Conservation (phyloP, 2,888 invertebrate genomes). For the Pediacus dermestoides region DNA sequence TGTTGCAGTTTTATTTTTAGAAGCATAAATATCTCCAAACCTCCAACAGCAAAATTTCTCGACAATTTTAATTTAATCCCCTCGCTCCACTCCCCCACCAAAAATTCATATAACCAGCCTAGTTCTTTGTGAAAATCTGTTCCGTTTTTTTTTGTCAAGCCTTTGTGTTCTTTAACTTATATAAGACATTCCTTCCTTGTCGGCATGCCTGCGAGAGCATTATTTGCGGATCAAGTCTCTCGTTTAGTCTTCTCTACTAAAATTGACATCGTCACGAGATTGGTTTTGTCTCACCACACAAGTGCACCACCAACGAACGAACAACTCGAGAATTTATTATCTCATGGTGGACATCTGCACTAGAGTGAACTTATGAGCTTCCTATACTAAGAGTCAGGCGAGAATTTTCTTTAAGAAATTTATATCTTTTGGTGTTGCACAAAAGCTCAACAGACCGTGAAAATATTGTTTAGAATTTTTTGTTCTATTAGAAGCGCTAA, state of each 20-base stretch:
- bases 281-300: constrained; percentile 25
- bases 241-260: constrained; percentile 17
- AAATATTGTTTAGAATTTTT: no score
- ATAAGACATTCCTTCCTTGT: constrained; percentile 1
- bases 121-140: no score
- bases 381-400: constrained; percentile 15
- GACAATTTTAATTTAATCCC: no score
- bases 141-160: no score
- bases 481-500: no score
- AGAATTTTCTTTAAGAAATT: constrained; percentile 4
- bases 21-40: no score
- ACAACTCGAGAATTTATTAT: constrained; percentile 26
- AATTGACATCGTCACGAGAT: constrained; percentile 28
- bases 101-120: no score
- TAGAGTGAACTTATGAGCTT: constrained; percentile 23
- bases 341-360: constrained; percentile 25
- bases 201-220: constrained; percentile 12
- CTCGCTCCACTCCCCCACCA: no score
- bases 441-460: constrained; percentile 16
- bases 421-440: constrained; percentile 1
- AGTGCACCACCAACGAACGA: constrained; percentile 19
- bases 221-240: constrained; percentile 18
- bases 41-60: no score
- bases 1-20: no score
- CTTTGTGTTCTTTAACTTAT: neutral